Conservation (phyloP, 2,888 invertebrate species). For the Phalera bucephala region DNA sequence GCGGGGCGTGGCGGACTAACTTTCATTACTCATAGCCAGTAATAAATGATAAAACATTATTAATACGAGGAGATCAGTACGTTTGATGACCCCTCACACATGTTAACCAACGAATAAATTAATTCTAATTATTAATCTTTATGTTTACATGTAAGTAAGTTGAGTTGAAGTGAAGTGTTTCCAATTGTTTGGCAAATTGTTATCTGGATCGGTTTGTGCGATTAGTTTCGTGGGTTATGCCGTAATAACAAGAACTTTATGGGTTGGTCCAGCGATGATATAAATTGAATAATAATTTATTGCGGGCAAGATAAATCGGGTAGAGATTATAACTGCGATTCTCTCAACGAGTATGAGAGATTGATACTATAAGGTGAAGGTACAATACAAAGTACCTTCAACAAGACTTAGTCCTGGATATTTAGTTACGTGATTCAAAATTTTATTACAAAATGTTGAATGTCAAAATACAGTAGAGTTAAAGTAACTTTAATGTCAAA, state of each 20-base stretch:
- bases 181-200: conserved; percentile 1
- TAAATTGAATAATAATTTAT: conserved; percentile 82
- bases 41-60: conserved; percentile 84
- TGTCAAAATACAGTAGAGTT: too few relatives aligned
- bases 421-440: too few relatives aligned
- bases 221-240: conserved; percentile 65
- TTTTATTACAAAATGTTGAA: too few relatives aligned
- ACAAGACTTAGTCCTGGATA: too few relatives aligned
- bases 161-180: not conserved
- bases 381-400: too few relatives aligned
- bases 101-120: conserved; percentile 74
- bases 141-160: conserved; percentile 38
- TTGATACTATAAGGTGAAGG: too few relatives aligned
- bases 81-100: conserved; percentile 63
- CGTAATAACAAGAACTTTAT: conserved; percentile 79
- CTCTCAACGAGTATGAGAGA: conserved; percentile 61
- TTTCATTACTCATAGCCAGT: conserved; percentile 79
- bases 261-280: conserved; percentile 60
- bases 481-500: too few relatives aligned
- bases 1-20: conserved; percentile 77
- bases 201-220: conserved; percentile 35
- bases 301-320: conserved; percentile 61
- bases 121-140: conserved; percentile 77
- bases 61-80: conserved; percentile 75
- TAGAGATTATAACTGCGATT: conserved; percentile 57